Percentiles rank a stretch among this genome's conserved stretches.
Evolutionary conservation across 2,797 vertebrate species (phyloP).

Genomic region (Natrix natrix): DNA sequence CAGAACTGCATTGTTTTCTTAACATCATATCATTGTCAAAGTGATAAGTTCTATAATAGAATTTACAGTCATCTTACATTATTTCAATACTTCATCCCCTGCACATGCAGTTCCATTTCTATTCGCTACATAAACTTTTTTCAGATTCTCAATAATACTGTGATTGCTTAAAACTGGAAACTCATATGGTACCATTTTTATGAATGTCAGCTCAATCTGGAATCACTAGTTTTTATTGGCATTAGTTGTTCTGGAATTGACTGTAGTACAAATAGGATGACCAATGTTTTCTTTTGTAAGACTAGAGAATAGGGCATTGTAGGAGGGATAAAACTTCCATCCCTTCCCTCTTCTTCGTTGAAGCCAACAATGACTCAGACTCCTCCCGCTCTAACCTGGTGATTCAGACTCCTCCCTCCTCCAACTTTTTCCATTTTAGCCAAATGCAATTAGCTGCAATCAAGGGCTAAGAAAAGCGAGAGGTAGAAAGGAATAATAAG

Average conservation of each 20-base stretch:
- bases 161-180: background rate
- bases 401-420: constrained; percentile 33
- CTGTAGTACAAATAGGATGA: constrained; percentile 6
- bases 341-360: background rate
- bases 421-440: constrained; percentile 2
- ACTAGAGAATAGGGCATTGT: background rate
- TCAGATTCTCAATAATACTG: background rate
- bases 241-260: background rate
- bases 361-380: constrained; percentile 23
- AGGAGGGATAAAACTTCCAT: background rate
- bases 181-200: background rate
- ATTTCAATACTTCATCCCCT: background rate
- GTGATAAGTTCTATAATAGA: background rate
- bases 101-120: background rate
- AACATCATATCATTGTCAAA: background rate
- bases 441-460: background rate
- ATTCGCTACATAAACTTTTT: background rate
- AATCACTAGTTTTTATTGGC: background rate
- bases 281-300: background rate
- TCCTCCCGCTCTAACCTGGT: constrained; percentile 18
- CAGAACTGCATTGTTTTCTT: constrained; percentile 4
- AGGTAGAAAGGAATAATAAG: background rate
- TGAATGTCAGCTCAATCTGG: background rate
- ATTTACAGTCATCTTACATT: background rate
- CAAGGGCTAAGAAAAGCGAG: background rate